Evolutionary conservation across 2,888 invertebrate genomes (phyloP).

Genomic region (Pammene aurita): DNA sequence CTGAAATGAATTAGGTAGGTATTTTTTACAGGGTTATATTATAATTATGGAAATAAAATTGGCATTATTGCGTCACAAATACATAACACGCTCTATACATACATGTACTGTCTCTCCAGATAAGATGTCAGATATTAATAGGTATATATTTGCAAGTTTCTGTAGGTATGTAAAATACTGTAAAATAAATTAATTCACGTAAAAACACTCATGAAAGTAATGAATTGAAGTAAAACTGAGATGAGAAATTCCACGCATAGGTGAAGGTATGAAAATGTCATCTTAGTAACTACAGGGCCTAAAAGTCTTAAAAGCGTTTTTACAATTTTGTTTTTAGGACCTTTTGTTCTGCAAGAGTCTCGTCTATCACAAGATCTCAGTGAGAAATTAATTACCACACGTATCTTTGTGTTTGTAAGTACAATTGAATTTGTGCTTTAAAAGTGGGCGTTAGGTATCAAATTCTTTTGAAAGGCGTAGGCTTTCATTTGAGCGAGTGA

Average conservation of each 20-base stretch:
- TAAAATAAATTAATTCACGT: background rate
- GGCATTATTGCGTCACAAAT: no score
- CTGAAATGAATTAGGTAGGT: no score
- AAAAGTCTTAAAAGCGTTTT: background rate
- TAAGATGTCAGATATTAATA: no score
- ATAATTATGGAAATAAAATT: no score
- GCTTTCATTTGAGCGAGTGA: slow-evolving; percentile 32
- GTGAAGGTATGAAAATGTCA: slow-evolving; percentile 13
- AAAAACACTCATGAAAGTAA: background rate
- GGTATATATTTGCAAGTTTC: no score
- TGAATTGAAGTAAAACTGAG: slow-evolving; percentile 2
- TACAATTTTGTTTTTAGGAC: background rate
- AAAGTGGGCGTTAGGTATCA: slow-evolving; percentile 3
- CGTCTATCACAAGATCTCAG: slow-evolving; percentile 28
- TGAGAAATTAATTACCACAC: slow-evolving; percentile 30
- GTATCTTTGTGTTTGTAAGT: background rate
- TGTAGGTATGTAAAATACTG: no score
- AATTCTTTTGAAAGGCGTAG: slow-evolving; percentile 9
- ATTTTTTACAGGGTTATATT: no score
- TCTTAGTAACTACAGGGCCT: background rate
- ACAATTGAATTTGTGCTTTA: slow-evolving; percentile 9
- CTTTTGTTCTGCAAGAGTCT: background rate
- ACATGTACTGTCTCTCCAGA: no score
- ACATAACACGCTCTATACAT: no score
- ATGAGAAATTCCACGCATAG: slow-evolving; percentile 34